Evolutionary conservation across 2,797 vertebrate species (phyloP), one percentile per base, ranked within the genome.

Genomic region (Channa striata): DNA sequence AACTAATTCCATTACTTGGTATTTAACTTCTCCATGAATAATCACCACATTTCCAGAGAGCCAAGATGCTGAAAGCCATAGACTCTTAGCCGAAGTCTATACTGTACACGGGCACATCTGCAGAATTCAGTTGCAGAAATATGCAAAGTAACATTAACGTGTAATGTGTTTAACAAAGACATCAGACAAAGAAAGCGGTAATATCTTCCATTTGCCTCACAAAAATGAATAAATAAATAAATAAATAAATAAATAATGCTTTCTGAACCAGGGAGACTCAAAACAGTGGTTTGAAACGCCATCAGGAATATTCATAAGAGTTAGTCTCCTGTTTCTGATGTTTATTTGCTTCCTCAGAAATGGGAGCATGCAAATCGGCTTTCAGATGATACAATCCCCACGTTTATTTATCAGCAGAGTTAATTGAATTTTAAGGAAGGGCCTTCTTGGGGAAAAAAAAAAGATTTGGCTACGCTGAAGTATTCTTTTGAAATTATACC

Each of bases 401-500:
- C 81, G 43, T 91, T 90, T 86, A 90, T 93, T 92, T 89, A 89
- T 84, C 74, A 92, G 85, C 81, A 71, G 48, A 62, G 73, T 87
- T 93, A 93, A 93, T 93, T 93, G 88, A 93, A 92, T 91, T 91
- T 92, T 90, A 89, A 91, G 87, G 75, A 91, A 82, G 33, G 59
- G 74, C 61, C 82, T 84, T 90, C 68, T 64, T 69, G 59, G 78
- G 75, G 65, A 83, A 77, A 77, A 70, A 47, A 47, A 30, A 47
- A 42, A 64, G 34, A 74, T 80, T 78, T 88, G 68, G 82, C 60
- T 60, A 77, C 77, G 80, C 74, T 89, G 78, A 92, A 87, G 96
- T 94, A 94, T 95, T 95, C 94, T 95, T 91, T 95, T 96, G 94
- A 96, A 96, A 95, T 95, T 89, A 92, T 87, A 93, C 89, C 93